Evolutionary conservation across 2,113 vertebrate species (phyloP).

Genomic region (Trichechus manatus): DNA sequence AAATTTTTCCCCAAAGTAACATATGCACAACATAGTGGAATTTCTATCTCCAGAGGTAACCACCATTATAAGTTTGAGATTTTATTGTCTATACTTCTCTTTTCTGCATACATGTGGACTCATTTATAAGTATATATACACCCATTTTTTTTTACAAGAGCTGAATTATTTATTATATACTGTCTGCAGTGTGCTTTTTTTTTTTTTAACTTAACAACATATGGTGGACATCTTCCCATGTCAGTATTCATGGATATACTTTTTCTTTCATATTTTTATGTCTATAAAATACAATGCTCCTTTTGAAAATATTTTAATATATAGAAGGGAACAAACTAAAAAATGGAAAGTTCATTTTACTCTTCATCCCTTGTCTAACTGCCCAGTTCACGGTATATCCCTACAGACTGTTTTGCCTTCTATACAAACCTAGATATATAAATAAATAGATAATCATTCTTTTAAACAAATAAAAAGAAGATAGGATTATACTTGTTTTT

Average conservation of each 20-base stretch:
- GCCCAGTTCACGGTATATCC: neutral
- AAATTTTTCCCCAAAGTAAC: neutral
- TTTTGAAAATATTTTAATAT: neutral
- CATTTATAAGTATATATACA: rapidly evolving
- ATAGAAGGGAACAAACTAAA: neutral
- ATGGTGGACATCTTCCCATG: neutral
- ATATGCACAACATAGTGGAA: too few relatives aligned
- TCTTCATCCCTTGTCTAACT: neutral
- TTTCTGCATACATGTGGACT: neutral
- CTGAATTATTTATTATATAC: neutral
- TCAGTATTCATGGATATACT: neutral
- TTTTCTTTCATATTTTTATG: conserved; percentile 25
- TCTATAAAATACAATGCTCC: neutral
- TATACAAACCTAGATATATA: neutral
- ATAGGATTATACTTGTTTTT: neutral
- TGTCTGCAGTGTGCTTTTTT: neutral
- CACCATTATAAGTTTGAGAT: too few relatives aligned
- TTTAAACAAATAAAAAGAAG: neutral
- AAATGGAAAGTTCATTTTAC: neutral
- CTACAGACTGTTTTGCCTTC: neutral
- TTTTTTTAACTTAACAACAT: neutral
- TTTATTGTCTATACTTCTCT: neutral
- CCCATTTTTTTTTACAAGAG: neutral
- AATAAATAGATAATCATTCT: neutral
- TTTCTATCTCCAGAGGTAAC: neutral